Conservation (phyloP, 2,113 vertebrate species). For the Hippoglossus stenolepis region DNA sequence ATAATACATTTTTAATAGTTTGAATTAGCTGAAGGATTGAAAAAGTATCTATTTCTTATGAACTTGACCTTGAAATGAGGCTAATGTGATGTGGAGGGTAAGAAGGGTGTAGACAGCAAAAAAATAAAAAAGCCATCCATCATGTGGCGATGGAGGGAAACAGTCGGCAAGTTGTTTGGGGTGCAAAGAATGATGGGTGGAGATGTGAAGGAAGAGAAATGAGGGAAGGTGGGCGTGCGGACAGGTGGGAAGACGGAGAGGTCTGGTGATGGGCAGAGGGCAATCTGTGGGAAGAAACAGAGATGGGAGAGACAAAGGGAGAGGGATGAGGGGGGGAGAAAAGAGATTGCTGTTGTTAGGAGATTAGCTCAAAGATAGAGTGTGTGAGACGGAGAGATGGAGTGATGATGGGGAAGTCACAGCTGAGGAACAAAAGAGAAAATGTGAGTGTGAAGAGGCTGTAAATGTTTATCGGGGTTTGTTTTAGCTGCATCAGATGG, state of each 20-base stretch:
- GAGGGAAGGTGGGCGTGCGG: slow-evolving; percentile 40
- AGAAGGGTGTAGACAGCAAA: background rate
- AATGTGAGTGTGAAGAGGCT: slow-evolving; percentile 19
- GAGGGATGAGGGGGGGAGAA: slow-evolving; percentile 30
- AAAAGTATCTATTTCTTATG: slow-evolving; percentile 42
- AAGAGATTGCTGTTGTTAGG: slow-evolving; percentile 60
- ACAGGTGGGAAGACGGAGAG: slow-evolving; percentile 68
- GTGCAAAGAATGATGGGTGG: slow-evolving; percentile 63
- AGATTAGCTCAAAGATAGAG: slow-evolving; percentile 65
- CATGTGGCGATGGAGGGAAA: slow-evolving; percentile 14
- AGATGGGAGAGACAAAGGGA: slow-evolving; percentile 49
- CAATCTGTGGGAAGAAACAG: slow-evolving; percentile 42
- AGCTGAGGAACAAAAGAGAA: slow-evolving; percentile 29
- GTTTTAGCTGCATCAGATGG: slow-evolving; percentile 65
- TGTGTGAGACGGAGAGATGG: slow-evolving; percentile 12
- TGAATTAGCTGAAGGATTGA: slow-evolving; percentile 41
- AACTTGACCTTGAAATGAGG: slow-evolving; percentile 61
- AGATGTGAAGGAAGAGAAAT: slow-evolving; percentile 61
- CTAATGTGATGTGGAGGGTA: slow-evolving; percentile 27
- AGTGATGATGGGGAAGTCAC: slow-evolving; percentile 46
- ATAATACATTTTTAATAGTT: slow-evolving; percentile 48
- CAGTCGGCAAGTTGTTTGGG: slow-evolving; percentile 55
- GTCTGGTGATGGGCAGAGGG: slow-evolving; percentile 56
- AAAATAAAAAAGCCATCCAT: slow-evolving; percentile 40
- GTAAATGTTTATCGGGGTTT: slow-evolving; percentile 54